phyloP scores from a whole-genome alignment of 2,113 vertebrate species.

The Ictidomys tridecemlineatus region DNA sequence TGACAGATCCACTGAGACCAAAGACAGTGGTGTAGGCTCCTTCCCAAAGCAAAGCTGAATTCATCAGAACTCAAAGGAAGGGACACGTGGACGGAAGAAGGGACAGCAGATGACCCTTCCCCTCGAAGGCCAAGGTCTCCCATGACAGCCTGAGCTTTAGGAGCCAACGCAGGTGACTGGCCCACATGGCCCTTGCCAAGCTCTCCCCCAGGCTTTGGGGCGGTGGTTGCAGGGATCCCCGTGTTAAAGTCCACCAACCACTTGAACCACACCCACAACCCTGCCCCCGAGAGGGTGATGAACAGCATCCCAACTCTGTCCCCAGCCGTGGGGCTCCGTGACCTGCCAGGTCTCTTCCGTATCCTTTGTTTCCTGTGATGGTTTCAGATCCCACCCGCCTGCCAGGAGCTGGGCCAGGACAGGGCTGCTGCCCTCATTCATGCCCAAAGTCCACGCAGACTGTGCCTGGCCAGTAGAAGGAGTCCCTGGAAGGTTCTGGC shows the following conservation, averaged over 20 bases:
- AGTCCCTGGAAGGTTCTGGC: neutral
- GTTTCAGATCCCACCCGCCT: neutral
- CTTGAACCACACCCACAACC: neutral
- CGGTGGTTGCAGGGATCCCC: neutral
- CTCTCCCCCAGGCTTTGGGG: neutral
- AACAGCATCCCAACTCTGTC: neutral
- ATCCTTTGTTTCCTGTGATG: neutral
- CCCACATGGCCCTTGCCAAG: no score
- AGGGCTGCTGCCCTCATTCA: neutral
- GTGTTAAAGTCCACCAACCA: neutral
- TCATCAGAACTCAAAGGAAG: neutral
- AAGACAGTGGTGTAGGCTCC: fast-evolving
- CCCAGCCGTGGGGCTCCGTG: neutral
- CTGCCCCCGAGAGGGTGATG: neutral
- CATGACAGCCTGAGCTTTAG: neutral
- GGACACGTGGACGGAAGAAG: neutral
- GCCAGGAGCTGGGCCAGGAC: neutral
- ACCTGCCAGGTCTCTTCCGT: neutral
- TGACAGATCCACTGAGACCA: neutral
- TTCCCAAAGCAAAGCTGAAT: neutral
- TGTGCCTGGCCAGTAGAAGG: neutral
- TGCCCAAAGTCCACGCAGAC: neutral
- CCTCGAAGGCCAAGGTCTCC: neutral
- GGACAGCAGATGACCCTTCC: neutral
- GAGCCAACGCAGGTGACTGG: fast-evolving